A percentile compares a stretch with the other conserved stretches of the same genome.
These are phyloP conservation scores for Drosophila mayaguana DNA, from an alignment of 2,888 invertebrate genomes.

Conservation along the genomic window DNA sequence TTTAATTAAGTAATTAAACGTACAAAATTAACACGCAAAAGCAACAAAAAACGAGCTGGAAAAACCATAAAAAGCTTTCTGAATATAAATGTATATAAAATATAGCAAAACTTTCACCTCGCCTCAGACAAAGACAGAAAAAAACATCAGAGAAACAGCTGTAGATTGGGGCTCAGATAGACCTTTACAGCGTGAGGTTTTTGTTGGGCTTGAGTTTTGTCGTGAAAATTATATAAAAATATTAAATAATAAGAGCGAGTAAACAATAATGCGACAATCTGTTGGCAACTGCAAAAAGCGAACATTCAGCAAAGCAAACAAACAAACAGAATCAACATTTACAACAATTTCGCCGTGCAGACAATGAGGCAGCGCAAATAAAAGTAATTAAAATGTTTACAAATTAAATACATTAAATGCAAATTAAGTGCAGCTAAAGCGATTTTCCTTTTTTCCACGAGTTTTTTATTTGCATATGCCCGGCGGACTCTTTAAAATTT, in stretches of 20 bases:
- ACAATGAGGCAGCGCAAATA: conserved; percentile 22
- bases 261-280: conserved; percentile 32
- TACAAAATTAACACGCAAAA: conserved; percentile 36
- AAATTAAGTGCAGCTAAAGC: conserved; percentile 52
- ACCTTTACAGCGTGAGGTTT: conserved; percentile 33
- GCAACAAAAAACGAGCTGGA: conserved; percentile 22
- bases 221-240: conserved; percentile 51
- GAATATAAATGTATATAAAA: conserved; percentile 40
- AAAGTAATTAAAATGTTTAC: conserved; percentile 76
- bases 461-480: conserved; percentile 1
- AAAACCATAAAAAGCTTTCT: conserved; percentile 35
- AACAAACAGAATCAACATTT: conserved; percentile 39
- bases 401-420: conserved; percentile 61
- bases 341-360: conserved; percentile 33
- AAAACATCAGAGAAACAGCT: conserved; percentile 7
- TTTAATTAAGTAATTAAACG: conserved; percentile 72
- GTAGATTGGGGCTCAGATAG: conserved; percentile 11
- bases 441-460: conserved; percentile 27
- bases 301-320: conserved; percentile 31
- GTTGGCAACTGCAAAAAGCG: conserved; percentile 36
- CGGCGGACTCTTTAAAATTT: conserved; percentile 18
- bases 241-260: conserved; percentile 39
- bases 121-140: conserved; percentile 5
- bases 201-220: conserved; percentile 21
- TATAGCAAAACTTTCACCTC: conserved; percentile 63